phyloP scores from a whole-genome alignment of 2,888 invertebrate genomes.

The Choristoneura rosaceana region DNA sequence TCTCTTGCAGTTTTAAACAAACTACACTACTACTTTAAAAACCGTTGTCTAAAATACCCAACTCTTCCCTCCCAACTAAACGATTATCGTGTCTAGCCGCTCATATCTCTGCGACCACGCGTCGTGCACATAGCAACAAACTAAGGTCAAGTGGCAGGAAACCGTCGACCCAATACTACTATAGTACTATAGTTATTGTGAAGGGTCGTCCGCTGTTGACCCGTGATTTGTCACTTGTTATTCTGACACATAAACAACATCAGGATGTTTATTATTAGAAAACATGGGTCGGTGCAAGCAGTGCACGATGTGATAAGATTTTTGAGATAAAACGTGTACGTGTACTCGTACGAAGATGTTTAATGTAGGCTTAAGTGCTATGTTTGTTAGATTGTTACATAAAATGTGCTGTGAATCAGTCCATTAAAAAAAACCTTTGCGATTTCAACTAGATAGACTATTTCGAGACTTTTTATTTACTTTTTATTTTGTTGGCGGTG shows the following conservation, averaged over 20 bases:
- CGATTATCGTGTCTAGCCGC: not conserved
- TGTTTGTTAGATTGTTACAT: too few relatives aligned
- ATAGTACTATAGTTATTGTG: constrained; percentile 35
- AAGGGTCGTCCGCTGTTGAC: constrained; percentile 38
- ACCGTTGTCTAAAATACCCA: too few relatives aligned
- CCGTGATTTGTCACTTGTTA: constrained; percentile 38
- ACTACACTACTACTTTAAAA: not conserved
- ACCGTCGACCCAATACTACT: constrained; percentile 45
- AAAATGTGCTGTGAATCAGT: too few relatives aligned
- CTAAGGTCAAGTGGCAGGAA: constrained; percentile 49
- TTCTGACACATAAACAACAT: constrained; percentile 39
- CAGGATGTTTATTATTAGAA: constrained; percentile 42
- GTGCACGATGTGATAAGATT: constrained; percentile 1
- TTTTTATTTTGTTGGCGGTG: too few relatives aligned
- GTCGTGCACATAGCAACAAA: constrained; percentile 70
- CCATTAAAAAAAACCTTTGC: too few relatives aligned
- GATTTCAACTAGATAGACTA: too few relatives aligned
- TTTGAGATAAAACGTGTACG: not conserved
- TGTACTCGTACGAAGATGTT: not conserved
- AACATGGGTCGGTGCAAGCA: constrained; percentile 1
- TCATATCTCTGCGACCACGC: constrained; percentile 10
- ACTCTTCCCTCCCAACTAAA: not conserved
- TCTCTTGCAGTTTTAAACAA: too few relatives aligned
- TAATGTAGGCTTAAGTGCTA: not conserved
- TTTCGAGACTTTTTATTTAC: too few relatives aligned